phyloP scores from a whole-genome alignment of 2,888 invertebrate genomes.

The Pyrocoelia pectoralis region DNA sequence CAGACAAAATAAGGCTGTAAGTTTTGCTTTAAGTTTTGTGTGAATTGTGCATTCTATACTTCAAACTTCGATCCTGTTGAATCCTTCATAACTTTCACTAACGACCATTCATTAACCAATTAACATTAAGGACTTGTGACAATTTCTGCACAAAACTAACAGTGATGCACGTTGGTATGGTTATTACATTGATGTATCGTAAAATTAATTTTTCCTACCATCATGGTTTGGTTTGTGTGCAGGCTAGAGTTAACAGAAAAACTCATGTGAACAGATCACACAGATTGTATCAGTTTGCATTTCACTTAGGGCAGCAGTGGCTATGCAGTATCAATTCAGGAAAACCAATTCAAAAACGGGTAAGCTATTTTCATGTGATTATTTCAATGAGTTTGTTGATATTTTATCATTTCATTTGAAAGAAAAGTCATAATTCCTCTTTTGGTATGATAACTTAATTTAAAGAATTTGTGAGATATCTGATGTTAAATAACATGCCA shows the following conservation, averaged over 20 bases:
- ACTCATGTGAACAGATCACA: constrained; percentile 55
- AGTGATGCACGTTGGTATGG: constrained; percentile 36
- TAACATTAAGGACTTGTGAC: neutral
- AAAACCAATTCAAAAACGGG: constrained; percentile 69
- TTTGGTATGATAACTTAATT: too few relatives aligned
- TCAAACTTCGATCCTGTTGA: neutral
- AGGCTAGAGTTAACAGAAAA: constrained; percentile 64
- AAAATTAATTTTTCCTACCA: constrained; percentile 45
- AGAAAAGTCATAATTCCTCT: neutral
- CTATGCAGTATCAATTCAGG: constrained; percentile 67
- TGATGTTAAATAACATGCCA: too few relatives aligned
- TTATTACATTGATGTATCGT: constrained; percentile 14
- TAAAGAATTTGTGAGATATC: too few relatives aligned
- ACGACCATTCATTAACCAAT: neutral
- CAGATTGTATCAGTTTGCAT: constrained; percentile 73
- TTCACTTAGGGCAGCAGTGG: constrained; percentile 87
- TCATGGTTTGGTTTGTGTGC: constrained; percentile 64
- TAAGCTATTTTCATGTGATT: constrained; percentile 53
- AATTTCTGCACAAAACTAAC: constrained; percentile 45
- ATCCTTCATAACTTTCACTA: neutral
- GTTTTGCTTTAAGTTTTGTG: constrained; percentile 48
- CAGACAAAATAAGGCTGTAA: constrained; percentile 73
- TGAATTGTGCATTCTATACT: constrained; percentile 6
- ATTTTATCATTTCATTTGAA: too few relatives aligned
- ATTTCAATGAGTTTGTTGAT: too few relatives aligned